A percentile compares a stretch with the other conserved stretches of the same genome.
Evolutionary conservation across 2,888 invertebrate genomes (phyloP).

Genomic region (Limulus polyphemus): DNA sequence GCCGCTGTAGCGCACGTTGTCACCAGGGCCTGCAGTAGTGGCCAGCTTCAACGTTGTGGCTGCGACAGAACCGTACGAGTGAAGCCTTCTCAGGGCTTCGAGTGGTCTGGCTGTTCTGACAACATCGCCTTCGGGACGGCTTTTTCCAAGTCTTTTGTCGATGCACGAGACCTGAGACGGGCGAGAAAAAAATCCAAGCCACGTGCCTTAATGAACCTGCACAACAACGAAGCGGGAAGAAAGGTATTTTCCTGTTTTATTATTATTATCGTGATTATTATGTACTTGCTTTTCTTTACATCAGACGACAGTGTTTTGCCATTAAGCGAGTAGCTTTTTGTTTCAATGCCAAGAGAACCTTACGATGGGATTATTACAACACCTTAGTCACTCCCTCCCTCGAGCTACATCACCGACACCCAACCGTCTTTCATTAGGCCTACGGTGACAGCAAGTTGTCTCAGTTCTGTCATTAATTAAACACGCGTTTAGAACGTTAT

Average conservation of each 20-base stretch:
- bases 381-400: too few species aligned
- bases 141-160: slow-evolving; percentile 34
- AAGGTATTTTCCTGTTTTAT: slow-evolving; percentile 30
- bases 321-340: too few species aligned
- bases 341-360: too few species aligned
- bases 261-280: too few species aligned
- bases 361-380: too few species aligned
- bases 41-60: slow-evolving; percentile 33
- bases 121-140: slow-evolving; percentile 36
- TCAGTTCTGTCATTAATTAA: too few species aligned
- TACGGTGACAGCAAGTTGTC: too few species aligned
- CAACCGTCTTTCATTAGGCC: too few species aligned
- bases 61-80: slow-evolving; percentile 38
- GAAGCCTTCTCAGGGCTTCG: slow-evolving; percentile 31
- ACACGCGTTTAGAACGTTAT: too few species aligned
- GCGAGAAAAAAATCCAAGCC: slow-evolving; percentile 27
- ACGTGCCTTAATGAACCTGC: slow-evolving; percentile 36
- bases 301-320: too few species aligned
- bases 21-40: slow-evolving; percentile 34
- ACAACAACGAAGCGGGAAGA: slow-evolving; percentile 40
- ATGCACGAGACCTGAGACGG: slow-evolving; percentile 30
- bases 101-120: slow-evolving; percentile 37
- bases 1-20: slow-evolving; percentile 31
- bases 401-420: too few species aligned
- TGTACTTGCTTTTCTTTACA: too few species aligned